Base-by-base conservation (phyloP, 2,888 invertebrate genomes). In the Rhamphomyia laevipes region DNA sequence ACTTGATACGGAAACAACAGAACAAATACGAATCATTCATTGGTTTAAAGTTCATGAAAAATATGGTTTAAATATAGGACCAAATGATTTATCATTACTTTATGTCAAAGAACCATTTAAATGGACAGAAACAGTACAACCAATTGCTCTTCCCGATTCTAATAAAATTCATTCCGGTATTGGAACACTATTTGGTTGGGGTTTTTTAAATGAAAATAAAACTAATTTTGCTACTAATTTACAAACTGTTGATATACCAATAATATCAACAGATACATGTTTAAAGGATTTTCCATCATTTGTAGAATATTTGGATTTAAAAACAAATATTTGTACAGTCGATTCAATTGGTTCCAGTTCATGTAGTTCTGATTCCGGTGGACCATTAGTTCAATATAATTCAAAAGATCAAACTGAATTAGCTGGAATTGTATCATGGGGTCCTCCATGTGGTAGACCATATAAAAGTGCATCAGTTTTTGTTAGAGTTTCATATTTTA, bases 401-500 rank as follows among this genome's bases (percentile, higher is more conserved):
- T 13, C 9, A 11, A 43, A 43, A 16, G 10, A 23, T 30, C 12
- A 37, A 15, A 15, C 16, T 12, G 40, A 40, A n/a, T 60, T 50
- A 56, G 42, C 68, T 42, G 70, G 70, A 48, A 53, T 70, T 38
- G 66, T 68, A 16, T 68, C 69, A n/a, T 69, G 68, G 67, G 68
- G 67, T 9, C 18, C 48, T 7, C 65, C 66, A n/a, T 68, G 68
- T 47, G 65, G 64, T 13, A n/a, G 17, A 1, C 44, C 46, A 2
- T 55, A 56, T 18, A 65, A 66, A 2, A 43, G 42, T 12, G 18
- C 18, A 12, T 61, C 66, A 1, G 65, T 68, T 4, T 67, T 63
- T 57, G 65, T 63, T 1, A 59, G 64, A 15, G 63, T 66, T 4
- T 59, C 67, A 2, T 58, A 61, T 11, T 67, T 61, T 55, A 17